These are phyloP conservation scores for Gambusia yucatana DNA, from an alignment of 2,797 vertebrate genomes.

Conservation along the genomic window DNA sequence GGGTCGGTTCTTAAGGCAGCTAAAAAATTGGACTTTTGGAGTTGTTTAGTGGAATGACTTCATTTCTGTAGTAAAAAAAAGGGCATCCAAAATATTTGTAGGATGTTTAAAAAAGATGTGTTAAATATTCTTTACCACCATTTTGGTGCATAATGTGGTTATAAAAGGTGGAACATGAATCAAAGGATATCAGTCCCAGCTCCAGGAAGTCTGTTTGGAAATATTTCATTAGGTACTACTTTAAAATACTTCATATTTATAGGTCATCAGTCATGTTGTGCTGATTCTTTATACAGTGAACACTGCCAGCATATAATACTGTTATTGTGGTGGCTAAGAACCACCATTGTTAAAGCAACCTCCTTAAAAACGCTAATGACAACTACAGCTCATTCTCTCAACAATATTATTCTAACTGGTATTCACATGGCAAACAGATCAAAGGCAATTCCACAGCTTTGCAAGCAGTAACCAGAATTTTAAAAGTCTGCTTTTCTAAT, in stretches of 20 bases:
- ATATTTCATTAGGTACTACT: not conserved
- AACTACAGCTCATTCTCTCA: not conserved
- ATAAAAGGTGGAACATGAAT: not conserved
- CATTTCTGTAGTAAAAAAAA: not conserved
- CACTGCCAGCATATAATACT: not conserved
- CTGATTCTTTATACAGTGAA: not conserved
- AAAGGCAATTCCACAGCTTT: not conserved
- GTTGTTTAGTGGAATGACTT: not conserved
- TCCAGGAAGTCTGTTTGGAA: not conserved
- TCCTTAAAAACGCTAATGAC: not conserved
- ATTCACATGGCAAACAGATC: not conserved
- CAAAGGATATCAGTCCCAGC: not conserved
- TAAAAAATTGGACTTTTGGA: not conserved
- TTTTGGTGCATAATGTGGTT: not conserved
- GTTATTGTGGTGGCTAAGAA: not conserved
- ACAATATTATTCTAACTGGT: not conserved
- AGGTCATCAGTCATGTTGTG: not conserved
- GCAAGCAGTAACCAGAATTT: not conserved
- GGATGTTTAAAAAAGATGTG: not conserved
- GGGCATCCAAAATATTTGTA: not conserved
- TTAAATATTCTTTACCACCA: not conserved
- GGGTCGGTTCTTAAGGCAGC: not conserved
- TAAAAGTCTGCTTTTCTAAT: not conserved
- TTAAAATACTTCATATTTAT: not conserved
- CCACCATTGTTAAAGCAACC: not conserved